Conservation (phyloP, 2,797 vertebrate species). For the Lemur catta region DNA sequence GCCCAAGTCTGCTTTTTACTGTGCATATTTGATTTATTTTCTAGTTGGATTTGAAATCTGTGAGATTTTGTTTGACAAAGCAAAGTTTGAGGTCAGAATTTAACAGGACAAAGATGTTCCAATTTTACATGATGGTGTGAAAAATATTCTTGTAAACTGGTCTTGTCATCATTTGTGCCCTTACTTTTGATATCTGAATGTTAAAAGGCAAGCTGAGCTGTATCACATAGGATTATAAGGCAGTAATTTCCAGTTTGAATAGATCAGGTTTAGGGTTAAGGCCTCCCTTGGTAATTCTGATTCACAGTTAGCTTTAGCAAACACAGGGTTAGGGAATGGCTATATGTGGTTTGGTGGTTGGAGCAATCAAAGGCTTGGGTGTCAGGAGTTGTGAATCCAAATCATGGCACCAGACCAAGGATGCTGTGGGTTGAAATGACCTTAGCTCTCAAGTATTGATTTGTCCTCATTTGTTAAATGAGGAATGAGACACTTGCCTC, state of each 20-base stretch:
- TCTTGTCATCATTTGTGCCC: slow-evolving; percentile 14
- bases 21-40: slow-evolving; percentile 26
- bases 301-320: background rate
- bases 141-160: background rate
- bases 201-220: background rate
- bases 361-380: background rate
- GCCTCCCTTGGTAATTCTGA: background rate
- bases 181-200: background rate
- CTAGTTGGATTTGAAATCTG: slow-evolving; percentile 34
- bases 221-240: background rate
- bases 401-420: background rate
- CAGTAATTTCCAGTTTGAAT: background rate
- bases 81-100: slow-evolving; percentile 49
- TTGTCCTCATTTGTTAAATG: slow-evolving; percentile 12
- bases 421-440: background rate
- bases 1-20: background rate
- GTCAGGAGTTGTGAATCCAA: background rate
- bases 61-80: slow-evolving; percentile 33
- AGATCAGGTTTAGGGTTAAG: background rate
- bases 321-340: background rate
- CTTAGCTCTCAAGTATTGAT: background rate
- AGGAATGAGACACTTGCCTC: background rate
- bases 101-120: background rate
- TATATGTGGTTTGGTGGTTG: background rate
- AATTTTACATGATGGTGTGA: slow-evolving; percentile 27